Evolutionary conservation across 2,797 vertebrate species (phyloP), one percentile per base, ranked within the genome.

Genomic region (Crenichthys baileyi): DNA sequence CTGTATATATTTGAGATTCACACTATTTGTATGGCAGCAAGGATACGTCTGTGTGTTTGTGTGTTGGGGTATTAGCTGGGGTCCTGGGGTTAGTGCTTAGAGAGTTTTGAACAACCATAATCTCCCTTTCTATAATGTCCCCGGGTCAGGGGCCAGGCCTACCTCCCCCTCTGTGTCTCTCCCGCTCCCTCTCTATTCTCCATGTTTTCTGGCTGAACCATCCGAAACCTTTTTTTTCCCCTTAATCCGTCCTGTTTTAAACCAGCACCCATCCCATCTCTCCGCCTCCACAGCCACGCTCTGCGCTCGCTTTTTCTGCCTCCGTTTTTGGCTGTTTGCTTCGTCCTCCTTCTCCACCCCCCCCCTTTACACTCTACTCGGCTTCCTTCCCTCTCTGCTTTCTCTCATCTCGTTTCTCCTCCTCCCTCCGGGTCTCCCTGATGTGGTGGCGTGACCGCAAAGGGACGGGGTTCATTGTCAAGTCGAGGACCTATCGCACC

Each of bases 91-190:
- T 95, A 96, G 92, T 88, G 88, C 93, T 95, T 95, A 95, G 94
- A 95, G 92, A 86, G 91, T 95, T 93, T 90, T 94, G 91, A 95
- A 96, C 95, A 96, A 95, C 95, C 93, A 85, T 96, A 96, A 96
- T 96, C 95, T 96, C 94, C 89, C 92, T 92, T 92, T 91, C 91
- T 94, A 92, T 94, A 94, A 93, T 94, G 95, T 95, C 92, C 93
- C 87, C 88, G 90, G 94, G 95, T 96, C 95, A 95, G 93, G 94
- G 95, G 94, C 93, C 94, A 94, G 79, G 71, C 85, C 85, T 82
- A 80, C 72, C 78, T 58, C 79, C 71, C 84, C 67, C 90, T 70
- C 84, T 73, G 79, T 74, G 88, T 85, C 88, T 73, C 77, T 86
- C 84, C 80, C 81, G 75, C 90, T 26, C 83, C 79, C 81, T 12